Conservation (phyloP, 2,888 invertebrate species). For the Dastarcus helophoroides region DNA sequence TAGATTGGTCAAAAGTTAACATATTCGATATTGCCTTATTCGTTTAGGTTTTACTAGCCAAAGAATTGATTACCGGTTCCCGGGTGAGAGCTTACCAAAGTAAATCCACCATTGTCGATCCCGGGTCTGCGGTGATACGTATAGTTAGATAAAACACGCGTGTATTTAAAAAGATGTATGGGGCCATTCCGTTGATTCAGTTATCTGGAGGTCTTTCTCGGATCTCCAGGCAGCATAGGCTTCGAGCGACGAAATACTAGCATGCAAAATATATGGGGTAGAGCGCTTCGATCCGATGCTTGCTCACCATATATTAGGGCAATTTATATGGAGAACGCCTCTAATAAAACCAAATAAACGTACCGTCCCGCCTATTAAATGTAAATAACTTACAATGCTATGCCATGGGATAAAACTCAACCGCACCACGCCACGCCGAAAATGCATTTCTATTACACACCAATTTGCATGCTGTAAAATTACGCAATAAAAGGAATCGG, state of each 20-base stretch:
- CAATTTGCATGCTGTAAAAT: too few relatives aligned
- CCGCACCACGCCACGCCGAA: too few relatives aligned
- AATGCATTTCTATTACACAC: too few relatives aligned
- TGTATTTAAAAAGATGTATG: conserved; percentile 52
- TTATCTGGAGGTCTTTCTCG: conserved; percentile 42
- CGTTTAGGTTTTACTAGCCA: background rate
- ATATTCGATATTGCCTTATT: background rate
- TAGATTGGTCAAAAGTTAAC: too few relatives aligned
- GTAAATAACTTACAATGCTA: too few relatives aligned
- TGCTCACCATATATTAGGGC: conserved; percentile 10
- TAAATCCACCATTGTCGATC: too few relatives aligned
- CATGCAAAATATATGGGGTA: conserved; percentile 18
- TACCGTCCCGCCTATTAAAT: conserved; percentile 4
- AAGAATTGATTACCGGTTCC: too few relatives aligned
- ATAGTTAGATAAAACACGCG: conserved; percentile 21
- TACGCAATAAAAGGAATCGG: too few relatives aligned
- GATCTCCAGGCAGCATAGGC: conserved; percentile 38
- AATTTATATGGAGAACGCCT: conserved; percentile 10
- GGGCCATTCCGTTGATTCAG: conserved; percentile 54
- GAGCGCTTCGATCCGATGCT: conserved; percentile 12
- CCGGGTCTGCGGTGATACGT: conserved; percentile 11
- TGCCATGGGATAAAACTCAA: too few relatives aligned
- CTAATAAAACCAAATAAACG: conserved; percentile 9
- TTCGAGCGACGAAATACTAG: conserved; percentile 16
- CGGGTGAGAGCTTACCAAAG: too few relatives aligned